Evolutionary conservation across 2,888 invertebrate species (phyloP), one percentile per base, ranked within the genome.

Genomic region (Rhogogaster chlorosoma): DNA sequence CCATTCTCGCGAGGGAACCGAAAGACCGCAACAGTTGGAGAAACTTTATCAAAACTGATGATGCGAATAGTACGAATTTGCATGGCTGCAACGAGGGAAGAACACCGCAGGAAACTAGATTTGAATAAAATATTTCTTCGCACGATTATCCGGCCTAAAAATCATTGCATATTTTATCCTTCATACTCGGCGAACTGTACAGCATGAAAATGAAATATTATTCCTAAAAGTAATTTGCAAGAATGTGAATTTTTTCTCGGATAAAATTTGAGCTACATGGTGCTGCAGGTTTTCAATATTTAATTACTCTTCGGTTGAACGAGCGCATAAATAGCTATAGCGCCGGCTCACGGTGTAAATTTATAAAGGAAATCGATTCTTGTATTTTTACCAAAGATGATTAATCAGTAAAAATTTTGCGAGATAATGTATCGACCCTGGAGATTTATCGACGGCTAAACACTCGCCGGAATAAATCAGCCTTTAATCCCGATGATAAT

Each of bases 21-120:
- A 18, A 67, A 26, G 67, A 73, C 38, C 38, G 42, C 73, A 73
- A 22, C 38, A 73, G 73, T 38, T 73, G 73, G 22, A 22, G 73
- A 12, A 73, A 73, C 73, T 73, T 73, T 73, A 42, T 73, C 38
- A 42, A 73, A 73, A 73, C 38, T 73, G 73, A 73, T 26, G 38
- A 42, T 73, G 26, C 73, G 42, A 42, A 73, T 73, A 18, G 42
- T 12, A 42, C 42, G 42, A 42, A 42, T 73, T 42, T 73, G n/a
- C 73, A 26, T 73, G 42, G 12, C 18, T 73, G 73, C 26, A 26
- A 67, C 32, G 67, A 32, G 18, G 15, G 32, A 29, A 32, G 32
- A 67, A 32, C 32, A 32, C 6, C 32, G 67, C 32, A 61, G 32
- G 32, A 32, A 67, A 67, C 67, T 32, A 67, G 67, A 32, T 67